Evolutionary conservation across 1,140 invertebrate genomes (phyloP), one percentile per base, ranked within the genome.

Genomic region (Campoletis sonorensis): DNA sequence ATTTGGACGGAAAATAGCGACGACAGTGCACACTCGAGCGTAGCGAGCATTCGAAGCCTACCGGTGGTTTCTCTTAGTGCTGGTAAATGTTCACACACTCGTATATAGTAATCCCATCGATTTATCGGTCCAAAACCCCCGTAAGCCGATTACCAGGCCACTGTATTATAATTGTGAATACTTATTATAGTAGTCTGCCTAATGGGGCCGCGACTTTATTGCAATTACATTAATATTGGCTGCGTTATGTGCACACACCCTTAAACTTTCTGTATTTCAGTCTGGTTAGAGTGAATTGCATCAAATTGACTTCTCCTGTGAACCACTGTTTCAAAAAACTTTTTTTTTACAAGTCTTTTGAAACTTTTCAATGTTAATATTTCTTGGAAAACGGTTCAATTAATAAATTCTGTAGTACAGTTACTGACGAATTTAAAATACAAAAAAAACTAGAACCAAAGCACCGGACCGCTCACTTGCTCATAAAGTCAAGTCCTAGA

Each of bases 91-190:
- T 82, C 58, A 76, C 61, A 37, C 37, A 67, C 37, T 30, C 13
- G 16, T 0, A 45, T 0, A 45, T 21, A 61, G 81, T 88, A 88
- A 88, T 86, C 84, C 82, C 45, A 83, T 83, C 78, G 85, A 86
- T 88, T 86, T 86, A 87, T 88, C 79, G 76, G 73, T 26, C 40
- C 76, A 84, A 67, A 67, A 67, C 26, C 54, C 33, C 21, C 23
- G 80, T 85, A 86, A 88, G 86, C 86, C 85, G 86, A 86, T 89
- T 89, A 87, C 75, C 75, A 64, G 81, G 78, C 77, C 84, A 83
- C 75, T 80, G 79, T 81, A 84, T 88, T 85, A 88, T 89, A 88
- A 89, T 89, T 87, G 83, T 79, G 73, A 72, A 78, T 80, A 80
- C 85, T 88, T 85, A 86, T 87, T 84, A n/a, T n/a, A 84, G 54